phyloP scores from a whole-genome alignment of 2,888 invertebrate species.

The Dusona sp. region DNA sequence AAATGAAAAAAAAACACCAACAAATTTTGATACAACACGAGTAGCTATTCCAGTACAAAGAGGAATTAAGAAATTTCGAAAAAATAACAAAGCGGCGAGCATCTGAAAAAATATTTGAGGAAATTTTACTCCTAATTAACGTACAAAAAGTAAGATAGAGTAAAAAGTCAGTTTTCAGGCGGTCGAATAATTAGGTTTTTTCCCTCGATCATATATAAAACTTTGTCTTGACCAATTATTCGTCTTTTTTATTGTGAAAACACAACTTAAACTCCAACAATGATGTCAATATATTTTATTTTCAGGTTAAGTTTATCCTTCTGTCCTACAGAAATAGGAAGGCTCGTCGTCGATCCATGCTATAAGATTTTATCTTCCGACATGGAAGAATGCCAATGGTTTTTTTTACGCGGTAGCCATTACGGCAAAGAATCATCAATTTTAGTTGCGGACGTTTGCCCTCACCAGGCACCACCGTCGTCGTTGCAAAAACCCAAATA shows the following conservation, averaged over 20 bases:
- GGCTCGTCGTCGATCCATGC: slow-evolving; percentile 57
- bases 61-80: no score
- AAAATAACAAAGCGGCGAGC: no score
- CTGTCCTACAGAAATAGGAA: slow-evolving; percentile 51
- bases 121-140: not conserved
- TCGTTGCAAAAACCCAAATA: slow-evolving; percentile 38
- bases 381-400: slow-evolving; percentile 4
- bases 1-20: no score
- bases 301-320: slow-evolving; percentile 63
- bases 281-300: not conserved
- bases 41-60: no score
- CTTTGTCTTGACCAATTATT: no score
- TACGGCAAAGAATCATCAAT: not conserved
- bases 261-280: not conserved
- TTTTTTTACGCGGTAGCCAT: slow-evolving; percentile 42
- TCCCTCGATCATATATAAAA: no score
- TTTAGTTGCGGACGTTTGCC: not conserved
- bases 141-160: not conserved
- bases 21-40: no score
- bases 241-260: no score
- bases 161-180: no score
- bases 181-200: no score
- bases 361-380: not conserved
- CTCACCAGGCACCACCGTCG: slow-evolving; percentile 4
- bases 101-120: not conserved